Evolutionary conservation across 2,888 invertebrate genomes (phyloP), one percentile per base, ranked within the genome.

Genomic region (Alcis repandata): DNA sequence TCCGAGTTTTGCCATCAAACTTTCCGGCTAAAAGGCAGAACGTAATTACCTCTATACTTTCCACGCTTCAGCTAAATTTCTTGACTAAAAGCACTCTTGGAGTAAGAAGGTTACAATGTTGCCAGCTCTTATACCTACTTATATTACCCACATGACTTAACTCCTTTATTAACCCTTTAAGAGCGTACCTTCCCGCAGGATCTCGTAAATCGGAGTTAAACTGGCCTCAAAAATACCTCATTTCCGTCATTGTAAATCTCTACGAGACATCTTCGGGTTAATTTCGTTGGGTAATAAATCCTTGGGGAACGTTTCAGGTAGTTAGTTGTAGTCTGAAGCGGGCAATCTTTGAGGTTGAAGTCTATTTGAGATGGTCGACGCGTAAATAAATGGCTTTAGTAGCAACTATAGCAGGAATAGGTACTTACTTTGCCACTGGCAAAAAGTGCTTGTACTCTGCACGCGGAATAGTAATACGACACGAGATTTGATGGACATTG

Each of bases 201-300:
- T 67, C 70, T 71, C 63, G 74, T 72, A 74, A 79, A 75, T 73
- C 78, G 70, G 74, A 78, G 78, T 83, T 83, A 77, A 85, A 83
- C 75, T 76, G 76, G 76, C 78, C 80, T 83, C 82, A 89, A 89
- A 89, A 89, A 88, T 88, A 82, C 80, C 86, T 83, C 83, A 80
- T 87, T 89, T 86, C 85, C 88, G 80, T 82, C 79, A 82, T 83
- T 83, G 89, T 92, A 91, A 91, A 92, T 90, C 90, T 87, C 80
- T 64, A 71, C 76, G 80, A 80, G 88, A 85, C 89, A 85, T 81
- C 85, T 84, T 85, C 77, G 81, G 87, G 89, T 90, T 91, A 90
- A 91, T 91, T 91, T 88, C 79, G 86, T 83, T 73, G 75, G 80
- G 83, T 75, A 75, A 86, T 92, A 92, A 91, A 92, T 92, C 84